These are phyloP conservation scores for Poecilia picta DNA, from an alignment of 2,797 vertebrate genomes.

Conservation along the genomic window DNA sequence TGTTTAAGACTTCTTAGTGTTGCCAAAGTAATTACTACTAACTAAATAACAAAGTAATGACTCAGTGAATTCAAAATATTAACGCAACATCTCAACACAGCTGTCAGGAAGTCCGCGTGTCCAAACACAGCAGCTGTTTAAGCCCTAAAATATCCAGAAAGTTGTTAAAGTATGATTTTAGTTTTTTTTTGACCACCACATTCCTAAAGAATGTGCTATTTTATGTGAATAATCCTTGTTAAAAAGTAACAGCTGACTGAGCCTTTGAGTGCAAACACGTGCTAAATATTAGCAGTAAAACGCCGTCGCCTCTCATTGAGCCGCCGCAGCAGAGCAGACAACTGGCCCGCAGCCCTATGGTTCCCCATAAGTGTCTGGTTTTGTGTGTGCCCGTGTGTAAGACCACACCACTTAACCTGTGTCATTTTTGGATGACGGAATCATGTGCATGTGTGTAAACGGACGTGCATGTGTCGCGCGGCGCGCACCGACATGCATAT, in stretches of 20 bases:
- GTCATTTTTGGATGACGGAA: constrained; percentile 48
- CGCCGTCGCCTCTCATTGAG: constrained; percentile 56
- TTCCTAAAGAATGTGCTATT: neutral
- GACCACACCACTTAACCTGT: constrained; percentile 50
- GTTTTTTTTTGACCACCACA: neutral
- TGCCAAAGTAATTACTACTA: neutral
- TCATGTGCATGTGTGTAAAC: constrained; percentile 28
- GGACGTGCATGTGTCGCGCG: constrained; percentile 21
- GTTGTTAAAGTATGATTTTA: constrained; percentile 8
- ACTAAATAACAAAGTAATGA: neutral
- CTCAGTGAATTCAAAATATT: neutral
- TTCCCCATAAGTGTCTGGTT: constrained; percentile 30
- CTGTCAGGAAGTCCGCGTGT: neutral
- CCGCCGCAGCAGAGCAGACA: constrained; percentile 61
- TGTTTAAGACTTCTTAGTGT: neutral
- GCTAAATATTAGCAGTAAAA: constrained; percentile 63
- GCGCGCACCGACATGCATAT: constrained; percentile 22
- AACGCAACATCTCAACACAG: neutral
- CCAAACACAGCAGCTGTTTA: neutral
- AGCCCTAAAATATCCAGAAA: neutral
- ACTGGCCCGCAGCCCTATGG: constrained; percentile 56
- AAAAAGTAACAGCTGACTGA: constrained; percentile 39
- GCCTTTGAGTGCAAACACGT: constrained; percentile 39
- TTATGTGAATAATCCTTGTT: constrained; percentile 24
- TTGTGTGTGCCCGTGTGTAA: constrained; percentile 23